Evolutionary conservation across 2,113 vertebrate genomes (phyloP), one percentile per base, ranked within the genome.

Genomic region (Calonectris borealis): DNA sequence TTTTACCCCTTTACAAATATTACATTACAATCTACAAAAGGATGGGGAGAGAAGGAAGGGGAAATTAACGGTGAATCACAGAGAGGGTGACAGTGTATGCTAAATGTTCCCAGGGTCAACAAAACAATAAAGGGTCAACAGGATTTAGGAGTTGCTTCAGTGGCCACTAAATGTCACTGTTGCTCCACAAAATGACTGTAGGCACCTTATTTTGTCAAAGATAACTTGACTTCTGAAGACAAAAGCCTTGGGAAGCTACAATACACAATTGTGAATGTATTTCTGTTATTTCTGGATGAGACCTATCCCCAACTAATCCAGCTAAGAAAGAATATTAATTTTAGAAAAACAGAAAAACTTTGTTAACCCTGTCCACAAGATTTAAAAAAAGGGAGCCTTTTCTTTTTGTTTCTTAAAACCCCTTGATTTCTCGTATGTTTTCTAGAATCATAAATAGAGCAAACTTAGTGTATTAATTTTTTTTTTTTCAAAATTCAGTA

Each of bases 111-210:
- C 0, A 0, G 40, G 64, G 58, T 84, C 66, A 46, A 6, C 5
- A 44, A 46, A 48, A 52, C 24, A 29, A 26, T 27, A 54, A 64
- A 52, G 19, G 70, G 55, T 20, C 84, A 65, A 34, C 5, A 64
- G 69, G 68, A 64, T 62, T 65, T 36, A 42, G 62, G 76, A 88
- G 38, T 94, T 93, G 64, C 57, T 83, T 48, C 27, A 62, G n/a
- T 21, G 66, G 88, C 96, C 96, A 91, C 95, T 96, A 46, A 64
- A 96, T 83, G 96, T 96, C 97, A 96, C 93, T 96, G 78, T 97
- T 96, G 95, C 83, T 94, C 88, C 83, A 94, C 77, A 64, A 48
- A 94, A 85, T 93, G 58, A 11, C 66, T 73, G 34, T 14, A 54
- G 57, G 68, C 29, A 55, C 20, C 55, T 66, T 31, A 5, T 27